Evolutionary conservation across 1,140 invertebrate species (phyloP), one percentile per base, ranked within the genome.

Genomic region (Lamellibrachia luymesi): DNA sequence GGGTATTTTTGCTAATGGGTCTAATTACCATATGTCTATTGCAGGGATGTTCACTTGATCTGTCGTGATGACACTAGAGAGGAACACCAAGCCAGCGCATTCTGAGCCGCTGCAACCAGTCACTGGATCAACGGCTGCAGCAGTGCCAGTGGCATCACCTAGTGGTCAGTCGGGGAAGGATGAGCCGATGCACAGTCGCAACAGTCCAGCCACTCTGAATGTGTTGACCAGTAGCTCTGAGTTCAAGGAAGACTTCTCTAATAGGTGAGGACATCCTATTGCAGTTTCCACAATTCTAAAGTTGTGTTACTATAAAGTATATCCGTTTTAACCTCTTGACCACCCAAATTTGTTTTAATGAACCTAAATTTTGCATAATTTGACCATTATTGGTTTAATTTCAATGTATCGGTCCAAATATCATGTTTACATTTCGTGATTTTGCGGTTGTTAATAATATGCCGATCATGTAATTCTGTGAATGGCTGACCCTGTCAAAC

Each of bases 131-230:
- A 80, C 64, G 64, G 27, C 13, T 27, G 91, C 91, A 91, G 27
- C 91, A 38, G 91, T n/a, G 27, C 25, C 49, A 91, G 91, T 91
- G 49, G 91, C 91, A 49, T 50, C 49, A 6, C 27, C 49, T 91
- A 50, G 91, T 91, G 38, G 91, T n/a, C 51, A 51, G 51, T 51
- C 94, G 51, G 94, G 94, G 92, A 95, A 95, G 93, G 96, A 96
- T 95, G 95, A 96, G 93, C 96, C 96, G 38, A 96, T 96, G 92
- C 95, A 95, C 94, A 96, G 95, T 94, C 94, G 96, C 10, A 95
- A 96, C 94, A 96, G 94, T 92, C 96, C 96, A 13, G 96, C 95
- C 91, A 96, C 95, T 6, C 94, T 96, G 90, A 96, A 96, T 93
- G 95, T 96, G 22, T 95, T 96, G n/a, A 95, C 95, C 89, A 95